Percentiles rank a stretch among this genome's conserved stretches.
Evolutionary conservation across 2,797 vertebrate genomes (phyloP).

Genomic region (Okamejei kenojei): DNA sequence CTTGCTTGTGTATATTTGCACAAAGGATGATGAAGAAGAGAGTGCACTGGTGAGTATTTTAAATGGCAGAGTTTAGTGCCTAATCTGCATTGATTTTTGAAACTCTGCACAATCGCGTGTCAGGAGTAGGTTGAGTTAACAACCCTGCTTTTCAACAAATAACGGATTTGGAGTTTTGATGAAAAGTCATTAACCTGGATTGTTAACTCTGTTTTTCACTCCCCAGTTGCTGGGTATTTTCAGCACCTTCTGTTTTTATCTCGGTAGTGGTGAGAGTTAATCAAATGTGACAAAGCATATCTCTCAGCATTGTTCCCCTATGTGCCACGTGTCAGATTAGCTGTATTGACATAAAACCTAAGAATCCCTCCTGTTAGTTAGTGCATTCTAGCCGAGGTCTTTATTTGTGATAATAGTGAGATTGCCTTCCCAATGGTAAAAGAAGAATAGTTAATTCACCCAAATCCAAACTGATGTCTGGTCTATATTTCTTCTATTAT

Average conservation of each 20-base stretch:
- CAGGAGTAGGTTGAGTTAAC: background rate
- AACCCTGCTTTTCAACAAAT: background rate
- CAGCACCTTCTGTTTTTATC: no score
- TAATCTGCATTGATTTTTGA: no score
- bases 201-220: no score
- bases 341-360: background rate
- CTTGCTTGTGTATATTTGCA: slow-evolving; percentile 4
- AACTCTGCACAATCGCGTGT: no score
- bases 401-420: background rate
- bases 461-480: background rate
- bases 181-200: no score
- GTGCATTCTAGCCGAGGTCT: background rate
- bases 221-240: no score
- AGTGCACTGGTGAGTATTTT: slow-evolving; percentile 8
- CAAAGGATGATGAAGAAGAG: slow-evolving; percentile 2
- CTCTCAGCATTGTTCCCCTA: background rate
- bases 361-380: background rate
- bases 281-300: no score
- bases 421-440: background rate
- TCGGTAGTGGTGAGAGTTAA: background rate
- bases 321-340: background rate
- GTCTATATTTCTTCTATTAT: background rate
- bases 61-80: background rate
- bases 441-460: background rate
- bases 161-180: no score